These are phyloP conservation scores for Watsonalla cultraria DNA, from an alignment of 2,888 invertebrate genomes.

Conservation along the genomic window DNA sequence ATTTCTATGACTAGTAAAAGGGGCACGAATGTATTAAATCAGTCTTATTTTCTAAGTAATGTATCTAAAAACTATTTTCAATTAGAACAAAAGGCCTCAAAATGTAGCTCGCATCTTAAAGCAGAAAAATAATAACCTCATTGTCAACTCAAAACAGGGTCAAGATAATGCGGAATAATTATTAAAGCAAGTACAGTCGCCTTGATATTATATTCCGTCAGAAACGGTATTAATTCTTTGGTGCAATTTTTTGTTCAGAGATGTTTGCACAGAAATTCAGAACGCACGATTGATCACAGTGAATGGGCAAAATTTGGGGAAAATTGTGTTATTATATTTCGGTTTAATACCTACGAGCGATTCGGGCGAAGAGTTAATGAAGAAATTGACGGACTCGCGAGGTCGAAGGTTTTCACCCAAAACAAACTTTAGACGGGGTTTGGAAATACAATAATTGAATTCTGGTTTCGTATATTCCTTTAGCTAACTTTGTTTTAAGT, in stretches of 20 bases:
- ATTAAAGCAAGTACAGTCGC: neutral
- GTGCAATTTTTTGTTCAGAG: neutral
- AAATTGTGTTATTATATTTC: slow-evolving; percentile 15
- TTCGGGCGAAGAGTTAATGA: slow-evolving; percentile 10
- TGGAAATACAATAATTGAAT: too few relatives aligned
- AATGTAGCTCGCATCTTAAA: neutral
- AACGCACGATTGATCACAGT: neutral
- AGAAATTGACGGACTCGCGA: slow-evolving; percentile 11
- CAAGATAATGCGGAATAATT: neutral
- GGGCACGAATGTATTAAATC: too few relatives aligned
- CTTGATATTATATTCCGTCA: neutral
- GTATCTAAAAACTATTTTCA: neutral
- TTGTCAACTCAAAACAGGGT: neutral
- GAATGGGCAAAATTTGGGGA: neutral
- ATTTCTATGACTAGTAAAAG: too few relatives aligned
- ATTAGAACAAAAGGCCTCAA: neutral
- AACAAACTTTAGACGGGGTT: slow-evolving; percentile 11
- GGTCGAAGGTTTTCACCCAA: slow-evolving; percentile 10
- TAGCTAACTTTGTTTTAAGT: too few relatives aligned
- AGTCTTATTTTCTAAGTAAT: neutral
- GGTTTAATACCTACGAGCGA: slow-evolving; percentile 8
- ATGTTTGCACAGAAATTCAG: neutral
- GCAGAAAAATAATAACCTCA: neutral
- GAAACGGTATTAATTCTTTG: neutral
- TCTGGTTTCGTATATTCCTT: too few relatives aligned